phyloP scores from a whole-genome alignment of 2,113 vertebrate genomes.

The Phyllostomus hastatus region DNA sequence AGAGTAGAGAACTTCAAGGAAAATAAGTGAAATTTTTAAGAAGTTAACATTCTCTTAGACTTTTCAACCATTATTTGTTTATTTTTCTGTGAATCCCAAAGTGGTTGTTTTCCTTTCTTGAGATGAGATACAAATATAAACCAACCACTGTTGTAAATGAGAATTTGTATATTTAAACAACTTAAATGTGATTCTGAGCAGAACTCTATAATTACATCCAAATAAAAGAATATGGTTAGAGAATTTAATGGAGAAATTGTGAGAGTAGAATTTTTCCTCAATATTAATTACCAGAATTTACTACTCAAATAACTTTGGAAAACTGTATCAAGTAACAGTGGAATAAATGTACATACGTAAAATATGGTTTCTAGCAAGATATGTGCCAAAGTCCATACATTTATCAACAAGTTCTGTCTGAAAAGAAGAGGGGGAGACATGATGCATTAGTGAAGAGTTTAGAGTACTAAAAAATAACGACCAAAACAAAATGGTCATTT shows the following conservation, averaged over 20 bases:
- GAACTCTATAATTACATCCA: conserved; percentile 25
- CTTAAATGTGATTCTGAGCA: background rate
- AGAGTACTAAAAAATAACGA: background rate
- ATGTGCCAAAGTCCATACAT: conserved; percentile 64
- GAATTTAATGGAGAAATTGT: conserved; percentile 48
- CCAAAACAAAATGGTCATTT: background rate
- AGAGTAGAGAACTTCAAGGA: conserved; percentile 26
- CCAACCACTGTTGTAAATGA: conserved; percentile 45
- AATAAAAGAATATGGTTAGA: conserved; percentile 55
- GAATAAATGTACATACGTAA: conserved; percentile 78
- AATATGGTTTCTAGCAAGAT: conserved; percentile 58
- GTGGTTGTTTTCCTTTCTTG: conserved; percentile 40
- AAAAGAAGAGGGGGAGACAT: background rate
- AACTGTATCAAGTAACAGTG: conserved; percentile 50
- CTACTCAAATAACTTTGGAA: conserved; percentile 43
- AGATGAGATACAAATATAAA: conserved; percentile 41
- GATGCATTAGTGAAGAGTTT: conserved; percentile 8
- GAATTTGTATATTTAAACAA: conserved; percentile 60
- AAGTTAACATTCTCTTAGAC: conserved; percentile 43
- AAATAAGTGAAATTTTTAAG: conserved; percentile 37
- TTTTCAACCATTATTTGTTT: conserved; percentile 11
- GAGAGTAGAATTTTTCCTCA: conserved; percentile 44
- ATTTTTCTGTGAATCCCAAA: conserved; percentile 43
- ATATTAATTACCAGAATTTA: conserved; percentile 47
- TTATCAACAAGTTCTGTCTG: conserved; percentile 44